Conservation (phyloP, 2,797 vertebrate species). For the Melanotaenia trifasciata region DNA sequence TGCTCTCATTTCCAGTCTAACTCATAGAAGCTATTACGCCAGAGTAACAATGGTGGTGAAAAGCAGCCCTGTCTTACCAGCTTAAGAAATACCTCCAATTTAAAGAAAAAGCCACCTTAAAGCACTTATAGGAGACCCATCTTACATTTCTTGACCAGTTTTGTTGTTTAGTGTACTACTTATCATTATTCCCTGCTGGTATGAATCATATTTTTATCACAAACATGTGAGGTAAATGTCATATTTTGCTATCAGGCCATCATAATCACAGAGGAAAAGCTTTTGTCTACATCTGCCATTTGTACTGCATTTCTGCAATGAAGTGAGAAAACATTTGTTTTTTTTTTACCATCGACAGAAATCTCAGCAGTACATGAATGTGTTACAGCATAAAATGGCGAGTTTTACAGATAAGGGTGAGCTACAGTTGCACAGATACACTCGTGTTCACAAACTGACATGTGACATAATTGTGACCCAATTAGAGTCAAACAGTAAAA, state of each 20-base stretch:
- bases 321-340: constrained; percentile 16
- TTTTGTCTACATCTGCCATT: constrained; percentile 41
- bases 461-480: neutral
- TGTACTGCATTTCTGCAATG: constrained; percentile 31
- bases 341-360: neutral
- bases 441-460: neutral
- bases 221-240: constrained; percentile 53
- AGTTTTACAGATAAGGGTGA: constrained; percentile 14
- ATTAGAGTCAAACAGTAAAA: neutral
- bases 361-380: constrained; percentile 27
- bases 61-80: constrained; percentile 12
- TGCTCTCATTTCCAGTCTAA: constrained; percentile 53
- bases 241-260: constrained; percentile 38
- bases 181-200: neutral
- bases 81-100: constrained; percentile 32
- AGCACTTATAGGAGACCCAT: constrained; percentile 25
- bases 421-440: neutral
- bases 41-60: constrained; percentile 40
- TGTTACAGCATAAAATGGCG: constrained; percentile 5
- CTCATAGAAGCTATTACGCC: constrained; percentile 53
- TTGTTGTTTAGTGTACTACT: constrained; percentile 2
- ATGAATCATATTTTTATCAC: constrained; percentile 30
- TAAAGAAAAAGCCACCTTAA: constrained; percentile 60
- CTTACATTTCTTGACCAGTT: constrained; percentile 13
- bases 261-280: constrained; percentile 17